Evolutionary conservation across 2,797 vertebrate species (phyloP).

Genomic region (Apogon hyalosoma): DNA sequence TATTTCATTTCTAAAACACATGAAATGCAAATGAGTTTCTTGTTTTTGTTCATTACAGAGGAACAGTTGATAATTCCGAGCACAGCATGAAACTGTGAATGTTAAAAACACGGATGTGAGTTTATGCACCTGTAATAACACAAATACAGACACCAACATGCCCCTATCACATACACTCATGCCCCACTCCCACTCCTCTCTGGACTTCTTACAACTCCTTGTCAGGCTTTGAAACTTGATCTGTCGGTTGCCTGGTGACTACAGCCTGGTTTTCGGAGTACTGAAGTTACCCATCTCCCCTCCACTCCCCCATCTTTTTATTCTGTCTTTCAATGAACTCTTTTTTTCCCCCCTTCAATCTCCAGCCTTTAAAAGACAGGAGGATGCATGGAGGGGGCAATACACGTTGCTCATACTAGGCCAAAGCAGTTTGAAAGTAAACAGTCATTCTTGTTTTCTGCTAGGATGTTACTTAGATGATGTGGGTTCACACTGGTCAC

Average conservation of each 20-base stretch:
- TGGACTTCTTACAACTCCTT: conserved; percentile 78
- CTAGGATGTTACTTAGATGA: conserved; percentile 15
- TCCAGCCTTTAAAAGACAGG: conserved; percentile 74
- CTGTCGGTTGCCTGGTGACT: conserved; percentile 84
- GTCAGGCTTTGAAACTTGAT: conserved; percentile 86
- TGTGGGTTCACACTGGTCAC: neutral
- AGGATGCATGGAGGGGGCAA: conserved; percentile 64
- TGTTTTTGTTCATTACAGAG: conserved; percentile 46
- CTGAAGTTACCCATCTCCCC: conserved; percentile 55
- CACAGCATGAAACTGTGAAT: conserved; percentile 36
- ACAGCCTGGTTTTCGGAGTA: conserved; percentile 75
- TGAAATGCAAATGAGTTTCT: conserved; percentile 23
- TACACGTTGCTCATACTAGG: conserved; percentile 68
- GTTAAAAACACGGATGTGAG: conserved; percentile 44
- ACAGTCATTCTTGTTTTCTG: conserved; percentile 45
- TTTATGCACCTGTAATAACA: conserved; percentile 20
- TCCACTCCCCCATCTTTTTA: conserved; percentile 73
- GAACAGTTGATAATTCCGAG: conserved; percentile 27
- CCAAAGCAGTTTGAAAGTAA: conserved; percentile 75
- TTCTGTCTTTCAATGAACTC: conserved; percentile 78
- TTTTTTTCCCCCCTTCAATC: conserved; percentile 71
- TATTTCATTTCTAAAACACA: conserved; percentile 18
- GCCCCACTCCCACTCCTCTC: conserved; percentile 47
- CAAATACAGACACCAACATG: conserved; percentile 12
- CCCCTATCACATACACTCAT: conserved; percentile 26